Base-by-base conservation (phyloP, 2,888 invertebrate species). In the Choreutis nemorana region DNA sequence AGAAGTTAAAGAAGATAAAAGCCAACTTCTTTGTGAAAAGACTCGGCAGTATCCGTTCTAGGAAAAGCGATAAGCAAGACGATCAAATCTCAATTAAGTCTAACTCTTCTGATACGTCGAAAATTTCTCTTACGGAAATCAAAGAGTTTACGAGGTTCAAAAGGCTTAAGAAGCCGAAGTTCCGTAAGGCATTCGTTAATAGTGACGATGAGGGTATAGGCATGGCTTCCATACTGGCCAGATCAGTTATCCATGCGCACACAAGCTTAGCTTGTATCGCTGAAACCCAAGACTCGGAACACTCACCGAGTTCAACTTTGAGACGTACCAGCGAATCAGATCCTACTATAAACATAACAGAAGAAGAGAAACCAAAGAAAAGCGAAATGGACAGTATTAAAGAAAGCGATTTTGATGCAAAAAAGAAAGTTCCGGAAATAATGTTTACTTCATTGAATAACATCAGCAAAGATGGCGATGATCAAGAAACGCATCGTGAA, bases 221-320 rank as follows among this genome's bases (percentile, higher is more conserved):
- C 1, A 86, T 88, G 81, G 86, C 86, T 1, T 83, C 87, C 8
- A 70, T 87, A 26, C 60, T 88, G 10, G 87, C 87, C 5, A 72
- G 84, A 35, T 86, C 87, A 2, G 82, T 87, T 1, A 80, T 85
- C 41, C 80, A 81, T 31, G 83, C 80, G 3, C 81, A 82, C 23
- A 81, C 82, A 3, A 82, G 81, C 48, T 62, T 85, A 9, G 82
- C 82, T 35, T 79, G 81, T 42, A 84, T 85, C 23, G 70, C 79
- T 4, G 84, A 85, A 48, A 68, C 67, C 2, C 79, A 78, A 42
- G 81, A 81, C 46, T 72, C 77, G 1, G 77, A 75, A 34, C 55
- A 62, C 28, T 78, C 79, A 3, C 65, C 75, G 0, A 50, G 55
- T 13, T 70, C 73, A 0, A 72, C 73, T 1, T 37, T 70, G 41